phyloP scores from a whole-genome alignment of 2,113 vertebrate genomes.

The Symphodus melops region DNA sequence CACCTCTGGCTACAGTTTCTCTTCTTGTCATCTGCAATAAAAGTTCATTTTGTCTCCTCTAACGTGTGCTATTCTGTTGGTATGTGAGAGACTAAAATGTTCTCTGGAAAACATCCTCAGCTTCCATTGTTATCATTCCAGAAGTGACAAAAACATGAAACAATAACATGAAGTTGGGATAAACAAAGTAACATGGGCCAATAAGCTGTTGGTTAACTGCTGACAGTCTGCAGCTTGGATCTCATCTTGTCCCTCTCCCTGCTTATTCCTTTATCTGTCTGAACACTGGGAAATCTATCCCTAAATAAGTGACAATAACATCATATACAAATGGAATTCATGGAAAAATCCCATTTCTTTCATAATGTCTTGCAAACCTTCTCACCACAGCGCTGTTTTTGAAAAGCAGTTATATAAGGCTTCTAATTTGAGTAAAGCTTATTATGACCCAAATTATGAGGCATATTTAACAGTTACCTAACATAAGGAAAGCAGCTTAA shows the following conservation, averaged over 20 bases:
- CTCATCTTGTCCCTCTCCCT: neutral
- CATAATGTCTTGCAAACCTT: conserved; percentile 19
- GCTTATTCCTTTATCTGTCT: neutral
- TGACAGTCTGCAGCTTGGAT: conserved; percentile 15
- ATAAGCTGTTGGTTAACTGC: conserved; percentile 31
- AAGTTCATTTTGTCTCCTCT: conserved; percentile 21
- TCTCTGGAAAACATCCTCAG: conserved; percentile 50
- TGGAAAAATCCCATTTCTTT: neutral
- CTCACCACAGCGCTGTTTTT: neutral
- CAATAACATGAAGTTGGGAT: conserved; percentile 61
- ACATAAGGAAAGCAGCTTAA: conserved; percentile 28
- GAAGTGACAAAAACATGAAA: conserved; percentile 73
- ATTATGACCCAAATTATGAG: conserved; percentile 45
- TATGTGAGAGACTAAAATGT: conserved; percentile 50
- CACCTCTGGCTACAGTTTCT: conserved; percentile 13
- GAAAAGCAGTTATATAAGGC: conserved; percentile 50
- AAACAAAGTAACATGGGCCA: conserved; percentile 54
- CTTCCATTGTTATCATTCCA: conserved; percentile 74
- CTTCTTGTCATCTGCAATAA: conserved; percentile 37
- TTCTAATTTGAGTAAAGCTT: conserved; percentile 52
- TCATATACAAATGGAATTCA: neutral
- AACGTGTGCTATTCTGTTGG: conserved; percentile 55
- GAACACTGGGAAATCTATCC: neutral
- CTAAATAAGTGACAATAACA: neutral
- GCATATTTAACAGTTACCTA: conserved; percentile 28